phyloP scores from a whole-genome alignment of 2,113 vertebrate genomes.

The Sinosuthora webbiana region DNA sequence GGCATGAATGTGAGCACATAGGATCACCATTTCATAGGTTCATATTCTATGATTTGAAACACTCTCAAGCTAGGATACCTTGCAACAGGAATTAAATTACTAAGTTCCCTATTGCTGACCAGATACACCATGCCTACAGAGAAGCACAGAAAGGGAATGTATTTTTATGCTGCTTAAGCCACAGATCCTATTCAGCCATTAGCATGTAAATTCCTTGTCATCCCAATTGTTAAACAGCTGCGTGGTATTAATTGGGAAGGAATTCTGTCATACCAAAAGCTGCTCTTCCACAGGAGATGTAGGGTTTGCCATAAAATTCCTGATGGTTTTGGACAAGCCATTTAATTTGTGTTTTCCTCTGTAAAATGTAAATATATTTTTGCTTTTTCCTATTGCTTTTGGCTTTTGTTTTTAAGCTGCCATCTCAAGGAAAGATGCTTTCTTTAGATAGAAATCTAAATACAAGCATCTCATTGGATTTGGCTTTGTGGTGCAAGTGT shows the following conservation, averaged over 20 bases:
- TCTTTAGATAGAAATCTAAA: neutral
- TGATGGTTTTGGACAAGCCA: neutral
- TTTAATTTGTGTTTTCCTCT: neutral
- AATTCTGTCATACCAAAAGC: neutral
- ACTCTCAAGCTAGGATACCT: neutral
- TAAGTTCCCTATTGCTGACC: neutral
- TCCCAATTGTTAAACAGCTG: neutral
- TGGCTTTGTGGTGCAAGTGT: neutral
- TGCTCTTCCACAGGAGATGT: neutral
- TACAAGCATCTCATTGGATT: conserved; percentile 7
- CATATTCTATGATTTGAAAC: neutral
- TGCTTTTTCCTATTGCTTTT: neutral
- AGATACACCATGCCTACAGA: neutral
- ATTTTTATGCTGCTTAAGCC: neutral
- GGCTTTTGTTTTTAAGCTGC: neutral
- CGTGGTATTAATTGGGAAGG: neutral
- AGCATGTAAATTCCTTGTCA: neutral
- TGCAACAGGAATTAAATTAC: neutral
- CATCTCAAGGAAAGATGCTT: neutral
- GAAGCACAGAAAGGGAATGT: neutral
- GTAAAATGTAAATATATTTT: neutral
- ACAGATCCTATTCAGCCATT: neutral
- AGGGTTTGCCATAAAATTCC: neutral
- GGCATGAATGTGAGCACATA: neutral
- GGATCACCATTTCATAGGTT: neutral